phyloP scores from a whole-genome alignment of 2,888 invertebrate genomes.

The Tiliacea aurago region DNA sequence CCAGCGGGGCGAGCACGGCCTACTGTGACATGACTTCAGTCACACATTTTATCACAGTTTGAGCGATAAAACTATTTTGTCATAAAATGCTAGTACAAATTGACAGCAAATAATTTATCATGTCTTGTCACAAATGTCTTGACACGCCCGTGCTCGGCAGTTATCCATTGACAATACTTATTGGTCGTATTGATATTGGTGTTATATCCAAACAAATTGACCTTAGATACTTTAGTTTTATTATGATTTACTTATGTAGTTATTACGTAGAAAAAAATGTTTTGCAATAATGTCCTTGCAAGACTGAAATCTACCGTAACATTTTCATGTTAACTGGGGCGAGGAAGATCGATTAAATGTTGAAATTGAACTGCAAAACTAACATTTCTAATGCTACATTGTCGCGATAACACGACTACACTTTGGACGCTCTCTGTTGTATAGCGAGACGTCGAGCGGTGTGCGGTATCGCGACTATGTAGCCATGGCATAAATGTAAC shows the following conservation, averaged over 20 bases:
- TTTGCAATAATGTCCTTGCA: slow-evolving; percentile 13
- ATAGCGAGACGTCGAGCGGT: too few relatives aligned
- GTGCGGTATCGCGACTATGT: too few relatives aligned
- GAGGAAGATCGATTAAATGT: slow-evolving; percentile 26
- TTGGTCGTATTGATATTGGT: neutral
- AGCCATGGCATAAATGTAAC: neutral
- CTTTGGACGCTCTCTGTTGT: too few relatives aligned
- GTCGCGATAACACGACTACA: too few relatives aligned
- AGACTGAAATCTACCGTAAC: slow-evolving; percentile 12
- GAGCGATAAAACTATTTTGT: too few relatives aligned
- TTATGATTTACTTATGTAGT: neutral
- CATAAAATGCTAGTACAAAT: too few relatives aligned
- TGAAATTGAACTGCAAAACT: neutral
- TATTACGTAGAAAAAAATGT: neutral
- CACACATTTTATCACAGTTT: too few relatives aligned
- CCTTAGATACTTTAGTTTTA: neutral
- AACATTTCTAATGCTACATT: neutral
- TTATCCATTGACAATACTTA: neutral
- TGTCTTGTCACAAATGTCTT: too few relatives aligned
- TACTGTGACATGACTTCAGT: too few relatives aligned
- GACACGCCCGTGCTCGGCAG: too few relatives aligned
- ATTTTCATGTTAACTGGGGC: slow-evolving; percentile 36
- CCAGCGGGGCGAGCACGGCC: too few relatives aligned
- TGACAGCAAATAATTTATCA: too few relatives aligned
- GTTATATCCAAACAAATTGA: neutral